phyloP scores from a whole-genome alignment of 2,797 vertebrate species.

The Picus viridis region DNA sequence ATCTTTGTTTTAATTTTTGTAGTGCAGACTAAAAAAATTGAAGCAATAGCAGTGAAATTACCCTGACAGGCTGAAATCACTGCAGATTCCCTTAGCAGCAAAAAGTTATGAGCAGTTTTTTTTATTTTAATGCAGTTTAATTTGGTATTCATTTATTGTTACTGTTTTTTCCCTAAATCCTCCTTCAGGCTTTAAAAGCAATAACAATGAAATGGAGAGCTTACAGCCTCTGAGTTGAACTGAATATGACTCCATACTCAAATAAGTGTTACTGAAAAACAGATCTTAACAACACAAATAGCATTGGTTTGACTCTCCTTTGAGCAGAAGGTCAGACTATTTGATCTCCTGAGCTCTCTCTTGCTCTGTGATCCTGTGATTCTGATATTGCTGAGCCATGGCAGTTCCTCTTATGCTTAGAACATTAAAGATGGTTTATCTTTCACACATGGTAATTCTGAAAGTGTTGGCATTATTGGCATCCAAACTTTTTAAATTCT shows the following conservation, averaged over 20 bases:
- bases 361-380: background rate
- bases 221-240: background rate
- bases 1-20: background rate
- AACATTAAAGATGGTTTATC: background rate
- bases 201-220: background rate
- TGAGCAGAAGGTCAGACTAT: background rate
- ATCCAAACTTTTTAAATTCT: background rate
- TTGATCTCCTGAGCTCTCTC: background rate
- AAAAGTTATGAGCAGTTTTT: background rate
- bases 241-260: background rate
- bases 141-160: background rate
- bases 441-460: background rate
- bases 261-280: background rate
- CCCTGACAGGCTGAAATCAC: background rate
- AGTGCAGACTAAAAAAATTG: background rate
- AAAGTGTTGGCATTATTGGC: background rate
- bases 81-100: background rate
- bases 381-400: background rate
- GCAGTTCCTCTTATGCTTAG: background rate
- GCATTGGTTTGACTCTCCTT: background rate
- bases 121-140: constrained; percentile 42
- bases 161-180: background rate
- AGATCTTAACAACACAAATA: background rate
- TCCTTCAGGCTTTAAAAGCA: constrained; percentile 30
- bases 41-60: background rate